Percentiles rank a stretch among this genome's conserved stretches.
phyloP scores from a whole-genome alignment of 2,113 vertebrate genomes.

The Rutilus rutilus region DNA sequence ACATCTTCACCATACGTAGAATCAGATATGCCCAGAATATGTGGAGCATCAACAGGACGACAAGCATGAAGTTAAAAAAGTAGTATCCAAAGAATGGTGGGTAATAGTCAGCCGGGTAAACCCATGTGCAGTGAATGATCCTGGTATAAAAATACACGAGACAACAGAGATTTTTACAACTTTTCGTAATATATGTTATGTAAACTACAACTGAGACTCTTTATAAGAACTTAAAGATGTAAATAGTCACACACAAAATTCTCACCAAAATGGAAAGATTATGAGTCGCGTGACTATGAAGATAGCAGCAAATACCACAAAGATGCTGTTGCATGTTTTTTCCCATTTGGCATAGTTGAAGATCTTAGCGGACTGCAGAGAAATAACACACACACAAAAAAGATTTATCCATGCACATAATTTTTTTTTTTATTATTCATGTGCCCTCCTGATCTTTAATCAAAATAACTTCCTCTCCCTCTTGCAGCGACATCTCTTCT shows the following conservation, averaged over 20 bases:
- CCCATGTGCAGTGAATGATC: slow-evolving; percentile 89
- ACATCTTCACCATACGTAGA: slow-evolving; percentile 85
- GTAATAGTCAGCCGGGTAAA: slow-evolving; percentile 80
- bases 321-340: slow-evolving; percentile 83
- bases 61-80: slow-evolving; percentile 86
- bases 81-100: slow-evolving; percentile 89
- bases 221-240: background rate
- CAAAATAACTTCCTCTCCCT: no score
- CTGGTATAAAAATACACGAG: slow-evolving; percentile 67
- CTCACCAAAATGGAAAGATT: slow-evolving; percentile 93
- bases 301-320: slow-evolving; percentile 80
- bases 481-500: no score
- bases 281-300: slow-evolving; percentile 88
- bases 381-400: slow-evolving; percentile 42
- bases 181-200: slow-evolving; percentile 2
- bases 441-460: no score
- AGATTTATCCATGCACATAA: no score
- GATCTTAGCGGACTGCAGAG: slow-evolving; percentile 87
- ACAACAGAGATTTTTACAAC: background rate
- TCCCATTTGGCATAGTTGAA: slow-evolving; percentile 91
- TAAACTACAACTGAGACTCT: background rate
- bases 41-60: slow-evolving; percentile 85
- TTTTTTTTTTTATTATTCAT: no score
- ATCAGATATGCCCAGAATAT: slow-evolving; percentile 93
- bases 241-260: slow-evolving; percentile 13